A percentile compares a stretch with the other conserved stretches of the same genome.
phyloP scores from a whole-genome alignment of 1,140 invertebrate species.

The Caenorhabditis latens region DNA sequence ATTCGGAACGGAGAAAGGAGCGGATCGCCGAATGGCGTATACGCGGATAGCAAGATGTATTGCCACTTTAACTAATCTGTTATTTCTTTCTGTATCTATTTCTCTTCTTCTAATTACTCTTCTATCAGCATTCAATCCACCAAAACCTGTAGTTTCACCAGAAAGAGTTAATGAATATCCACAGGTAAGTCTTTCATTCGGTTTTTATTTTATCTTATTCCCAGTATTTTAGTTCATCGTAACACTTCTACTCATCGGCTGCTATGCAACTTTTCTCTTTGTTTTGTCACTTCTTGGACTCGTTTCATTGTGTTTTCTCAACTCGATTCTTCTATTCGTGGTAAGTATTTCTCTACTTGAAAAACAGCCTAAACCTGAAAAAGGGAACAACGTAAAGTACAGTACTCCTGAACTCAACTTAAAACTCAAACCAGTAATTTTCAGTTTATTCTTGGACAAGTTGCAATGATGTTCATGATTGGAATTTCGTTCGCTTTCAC shows the following conservation, averaged over 20 bases:
- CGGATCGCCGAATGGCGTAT: slow-evolving; percentile 25
- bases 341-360: not conserved
- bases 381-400: too few relatives aligned
- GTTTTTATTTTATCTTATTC: not conserved
- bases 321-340: slow-evolving; percentile 36
- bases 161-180: slow-evolving; percentile 35
- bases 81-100: slow-evolving; percentile 6
- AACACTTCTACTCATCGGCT: slow-evolving; percentile 32
- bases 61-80: slow-evolving; percentile 11
- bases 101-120: slow-evolving; percentile 36
- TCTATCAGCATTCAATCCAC: slow-evolving; percentile 35
- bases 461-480: slow-evolving; percentile 34
- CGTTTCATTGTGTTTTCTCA: slow-evolving; percentile 46
- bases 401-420: too few relatives aligned
- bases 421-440: not conserved
- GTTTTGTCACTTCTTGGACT: slow-evolving; percentile 28
- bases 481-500: slow-evolving; percentile 35
- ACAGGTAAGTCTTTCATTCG: not conserved
- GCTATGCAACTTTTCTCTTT: slow-evolving; percentile 21
- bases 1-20: not conserved
- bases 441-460: slow-evolving; percentile 35
- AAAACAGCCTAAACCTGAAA: too few relatives aligned
- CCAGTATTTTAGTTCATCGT: slow-evolving; percentile 13
- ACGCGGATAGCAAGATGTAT: slow-evolving; percentile 15
- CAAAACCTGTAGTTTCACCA: slow-evolving; percentile 24